Base-by-base conservation (phyloP, 2,888 invertebrate species). In the Campopleginae sp. region DNA sequence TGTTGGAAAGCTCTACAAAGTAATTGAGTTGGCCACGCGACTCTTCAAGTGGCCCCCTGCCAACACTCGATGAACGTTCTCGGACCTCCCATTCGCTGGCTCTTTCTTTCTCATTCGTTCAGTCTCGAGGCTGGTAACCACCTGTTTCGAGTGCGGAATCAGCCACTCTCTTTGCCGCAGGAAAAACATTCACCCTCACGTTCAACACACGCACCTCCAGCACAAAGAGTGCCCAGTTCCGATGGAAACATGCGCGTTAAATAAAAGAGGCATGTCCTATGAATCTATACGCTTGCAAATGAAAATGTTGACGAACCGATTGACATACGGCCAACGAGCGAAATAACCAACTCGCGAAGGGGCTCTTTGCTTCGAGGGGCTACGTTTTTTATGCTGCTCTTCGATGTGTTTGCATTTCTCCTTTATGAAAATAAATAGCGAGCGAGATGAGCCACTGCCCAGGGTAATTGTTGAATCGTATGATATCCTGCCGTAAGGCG, bases 1-100 rank as follows among this genome's bases (percentile, higher is more conserved):
- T 89, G 92, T 90, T 91, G 90, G 88, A 58, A 91, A 88, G 88
- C 90, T 89, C 90, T 90, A 90, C 91, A 91, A 91, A 93, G 92
- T 93, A 93, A 93, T 93, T 91, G 93, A 93, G 92, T 93, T 90
- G 91, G 93, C 91, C 93, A 93, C 93, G 93, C 93, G 93, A 93
- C 93, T 92, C 92, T 91, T 93, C 89, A 89, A 93, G 92, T 92
- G 91, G 90, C 90, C 88, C 90, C 90, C 89, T 89, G 88, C 89
- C 89, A 84, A 87, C 84, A 85, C 86, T 77, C 89, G 87, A 85
- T 88, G 74, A 86, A 83, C 79, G 80, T 72, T 58, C n/a, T n/a
- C 77, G 72, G 71, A 72, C 82, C 76, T 72, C 68, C 80, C 75
- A 65, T 65, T 68, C 78, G 63, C 71, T 31, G 65, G 31, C 65